Conservation (phyloP, 2,797 vertebrate species). For the Gouania willdenowi region DNA sequence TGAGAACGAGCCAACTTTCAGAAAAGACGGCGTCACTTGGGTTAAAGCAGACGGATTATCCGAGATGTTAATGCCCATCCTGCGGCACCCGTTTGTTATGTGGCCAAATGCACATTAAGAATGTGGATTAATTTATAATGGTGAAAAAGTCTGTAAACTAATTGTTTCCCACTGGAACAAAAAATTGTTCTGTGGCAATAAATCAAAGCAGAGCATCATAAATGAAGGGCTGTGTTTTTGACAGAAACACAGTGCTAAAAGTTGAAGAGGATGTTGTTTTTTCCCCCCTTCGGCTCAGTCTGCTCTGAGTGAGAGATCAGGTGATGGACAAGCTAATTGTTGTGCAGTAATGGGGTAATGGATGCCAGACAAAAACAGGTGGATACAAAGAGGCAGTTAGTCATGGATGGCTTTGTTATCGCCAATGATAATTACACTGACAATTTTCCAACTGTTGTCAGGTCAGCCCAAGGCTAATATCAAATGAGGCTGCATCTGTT, state of each 20-base stretch:
- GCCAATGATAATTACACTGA: constrained; percentile 55
- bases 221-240: not conserved
- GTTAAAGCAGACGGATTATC: constrained; percentile 29
- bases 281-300: not conserved
- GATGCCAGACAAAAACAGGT: constrained; percentile 50
- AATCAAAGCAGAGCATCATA: not conserved
- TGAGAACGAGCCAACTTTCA: constrained; percentile 32
- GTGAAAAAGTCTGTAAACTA: constrained; percentile 6
- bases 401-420: constrained; percentile 49
- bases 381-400: constrained; percentile 47
- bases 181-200: not conserved
- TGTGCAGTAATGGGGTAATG: constrained; percentile 45
- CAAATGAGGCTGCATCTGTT: constrained; percentile 31
- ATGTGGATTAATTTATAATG: constrained; percentile 25
- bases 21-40: constrained; percentile 30
- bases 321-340: constrained; percentile 50
- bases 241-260: not conserved
- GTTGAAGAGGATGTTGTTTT: constrained; percentile 6
- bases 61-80: constrained; percentile 15
- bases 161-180: constrained; percentile 4
- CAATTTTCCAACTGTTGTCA: constrained; percentile 52
- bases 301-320: constrained; percentile 1
- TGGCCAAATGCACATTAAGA: constrained; percentile 12
- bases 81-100: constrained; percentile 9
- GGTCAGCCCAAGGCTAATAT: constrained; percentile 51